Evolutionary conservation across 2,113 vertebrate species (phyloP), one percentile per base, ranked within the genome.

Genomic region (Motacilla alba): DNA sequence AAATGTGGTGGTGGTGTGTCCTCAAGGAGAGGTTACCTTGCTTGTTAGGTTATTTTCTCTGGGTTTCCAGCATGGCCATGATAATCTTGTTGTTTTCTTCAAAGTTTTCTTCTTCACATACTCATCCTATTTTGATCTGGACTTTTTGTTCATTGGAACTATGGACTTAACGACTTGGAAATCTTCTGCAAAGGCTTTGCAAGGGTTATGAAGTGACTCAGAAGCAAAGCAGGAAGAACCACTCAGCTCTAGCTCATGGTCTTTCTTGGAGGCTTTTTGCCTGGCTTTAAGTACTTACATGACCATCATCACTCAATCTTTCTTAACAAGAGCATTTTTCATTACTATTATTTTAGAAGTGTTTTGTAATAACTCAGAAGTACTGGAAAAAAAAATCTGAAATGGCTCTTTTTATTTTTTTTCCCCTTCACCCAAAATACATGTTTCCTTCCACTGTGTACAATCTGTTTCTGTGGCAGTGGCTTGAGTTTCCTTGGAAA

Each of bases 401-500:
- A 95, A 92, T 60, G 69, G 8, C 27, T 82, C 15, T 60, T 68
- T 78, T 37, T 70, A 46, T 39, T 87, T 68, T 87, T 68, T 43
- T 39, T 0, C 7, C 24, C 59, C 47, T 84, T 87, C 90, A 89
- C 84, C 85, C 59, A 83, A 92, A 95, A 92, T 95, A 84, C 75
- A 91, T 97, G 86, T 96, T 97, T 97, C 90, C 72, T 95, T 96
- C 93, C 68, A 85, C 86, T 92, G 90, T 95, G 94, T 97, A 96
- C 94, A 93, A 83, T 94, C 96, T 95, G 95, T 96, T 97, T 95
- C 94, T 93, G 95, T 96, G 95, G 87, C 93, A 95, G 93, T 95
- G 90, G 90, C 83, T 95, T 85, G 92, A 46, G 96, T 97, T 97
- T 95, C 95, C 97, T 95, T 93, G 97, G 96, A 95, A 97, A 97